These are phyloP conservation scores for Lemur catta DNA, from an alignment of 2,797 vertebrate species.

Conservation along the genomic window DNA sequence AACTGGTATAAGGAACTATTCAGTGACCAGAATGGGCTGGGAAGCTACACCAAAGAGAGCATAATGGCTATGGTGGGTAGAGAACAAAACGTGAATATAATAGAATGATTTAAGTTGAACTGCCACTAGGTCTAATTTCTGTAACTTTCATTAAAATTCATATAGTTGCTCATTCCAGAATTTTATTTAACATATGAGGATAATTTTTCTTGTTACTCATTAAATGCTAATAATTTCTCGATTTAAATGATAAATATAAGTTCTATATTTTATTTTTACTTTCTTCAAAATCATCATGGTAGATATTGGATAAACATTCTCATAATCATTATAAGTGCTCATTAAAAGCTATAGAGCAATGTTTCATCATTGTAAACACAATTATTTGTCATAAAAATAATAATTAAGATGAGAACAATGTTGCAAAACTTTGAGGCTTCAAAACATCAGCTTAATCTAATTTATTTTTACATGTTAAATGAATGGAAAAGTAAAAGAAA, in stretches of 20 bases:
- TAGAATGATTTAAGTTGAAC: not conserved
- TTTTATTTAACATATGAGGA: not conserved
- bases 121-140: not conserved
- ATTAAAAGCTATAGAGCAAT: not conserved
- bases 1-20: not conserved
- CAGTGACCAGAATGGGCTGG: not conserved
- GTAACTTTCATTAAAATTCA: not conserved
- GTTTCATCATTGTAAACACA: constrained; percentile 14
- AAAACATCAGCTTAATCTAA: not conserved
- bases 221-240: constrained; percentile 22
- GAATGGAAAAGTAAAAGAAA: not conserved
- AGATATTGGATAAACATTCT: not conserved
- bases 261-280: constrained; percentile 16
- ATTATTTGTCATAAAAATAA: not conserved
- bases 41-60: not conserved
- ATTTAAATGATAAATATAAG: constrained; percentile 1
- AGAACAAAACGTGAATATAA: not conserved
- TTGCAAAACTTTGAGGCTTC: not conserved
- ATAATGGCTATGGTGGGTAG: not conserved
- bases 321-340: not conserved
- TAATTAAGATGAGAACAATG: constrained; percentile 18
- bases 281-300: not conserved
- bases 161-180: not conserved
- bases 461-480: not conserved
- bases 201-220: constrained; percentile 32